A percentile compares a stretch with the other conserved stretches of the same genome.
phyloP scores from a whole-genome alignment of 30 jellyfish, hydroid and myxozoan species.

The Turritopsis rubra region DNA sequence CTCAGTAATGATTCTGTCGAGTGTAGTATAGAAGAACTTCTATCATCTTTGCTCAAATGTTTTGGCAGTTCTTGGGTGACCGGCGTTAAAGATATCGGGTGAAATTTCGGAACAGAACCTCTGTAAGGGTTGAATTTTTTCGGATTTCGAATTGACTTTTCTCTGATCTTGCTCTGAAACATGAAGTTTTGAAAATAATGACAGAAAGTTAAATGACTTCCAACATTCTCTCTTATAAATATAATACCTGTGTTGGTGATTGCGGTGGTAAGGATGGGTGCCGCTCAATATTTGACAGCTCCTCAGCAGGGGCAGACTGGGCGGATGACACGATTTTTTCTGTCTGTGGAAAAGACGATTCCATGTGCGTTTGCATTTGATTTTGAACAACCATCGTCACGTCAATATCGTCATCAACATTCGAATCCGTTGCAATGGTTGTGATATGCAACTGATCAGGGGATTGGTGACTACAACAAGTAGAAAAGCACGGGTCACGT shows the following conservation, averaged over 20 bases:
- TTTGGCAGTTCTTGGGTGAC: conserved; percentile 41
- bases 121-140: conserved; percentile 31
- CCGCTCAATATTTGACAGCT: neutral
- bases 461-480: no score
- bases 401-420: no score
- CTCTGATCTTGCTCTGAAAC: neutral
- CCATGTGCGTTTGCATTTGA: no score
- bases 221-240: no score
- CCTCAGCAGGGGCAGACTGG: neutral
- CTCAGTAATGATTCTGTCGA: conserved; percentile 32
- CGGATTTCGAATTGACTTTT: neutral
- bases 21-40: conserved; percentile 6
- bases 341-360: no score
- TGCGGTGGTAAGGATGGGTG: neutral
- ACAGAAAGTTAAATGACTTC: neutral
- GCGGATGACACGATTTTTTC: neutral
- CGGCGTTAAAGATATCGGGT: conserved; percentile 43
- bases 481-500: no score
- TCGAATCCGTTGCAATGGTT: no score
- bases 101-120: conserved; percentile 48
- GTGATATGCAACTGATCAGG: no score
- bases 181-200: neutral
- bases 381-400: no score
- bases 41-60: conserved; percentile 7
- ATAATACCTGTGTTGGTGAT: neutral